These are phyloP conservation scores for Mirza zaza DNA, from an alignment of 2,113 vertebrate species.

Conservation along the genomic window DNA sequence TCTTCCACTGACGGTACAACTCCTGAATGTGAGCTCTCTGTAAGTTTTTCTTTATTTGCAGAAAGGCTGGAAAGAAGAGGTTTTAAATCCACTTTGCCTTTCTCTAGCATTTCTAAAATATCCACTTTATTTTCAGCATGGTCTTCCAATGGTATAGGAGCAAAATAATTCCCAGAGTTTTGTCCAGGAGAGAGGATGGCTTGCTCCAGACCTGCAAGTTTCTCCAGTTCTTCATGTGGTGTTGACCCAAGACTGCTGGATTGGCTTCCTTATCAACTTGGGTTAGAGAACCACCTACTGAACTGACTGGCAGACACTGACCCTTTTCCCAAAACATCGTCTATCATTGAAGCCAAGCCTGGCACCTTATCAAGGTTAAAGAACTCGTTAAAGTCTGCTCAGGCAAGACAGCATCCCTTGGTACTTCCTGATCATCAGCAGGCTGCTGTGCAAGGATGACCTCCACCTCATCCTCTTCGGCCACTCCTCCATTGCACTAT, in stretches of 20 bases:
- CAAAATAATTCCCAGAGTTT: constrained; percentile 93
- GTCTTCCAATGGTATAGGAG: constrained; percentile 94
- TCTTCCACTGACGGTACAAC: too few species aligned
- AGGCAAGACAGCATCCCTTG: constrained; percentile 89
- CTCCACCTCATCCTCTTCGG: constrained; percentile 89
- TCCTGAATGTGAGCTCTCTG: constrained; percentile 86
- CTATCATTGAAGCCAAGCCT: constrained; percentile 97
- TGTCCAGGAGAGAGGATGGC: constrained; percentile 90
- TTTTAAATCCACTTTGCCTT: constrained; percentile 98
- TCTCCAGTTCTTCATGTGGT: constrained; percentile 96
- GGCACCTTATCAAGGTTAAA: constrained; percentile 99
- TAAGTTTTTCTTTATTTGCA: constrained; percentile 96
- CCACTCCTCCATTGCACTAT: constrained; percentile 92
- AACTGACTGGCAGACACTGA: constrained; percentile 94
- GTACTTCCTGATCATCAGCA: constrained; percentile 95
- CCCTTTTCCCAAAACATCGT: constrained; percentile 97
- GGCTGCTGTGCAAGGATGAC: constrained; percentile 83
- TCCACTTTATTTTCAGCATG: constrained; percentile 95
- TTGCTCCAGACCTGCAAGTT: constrained; percentile 95
- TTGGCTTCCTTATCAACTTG: constrained; percentile 94
- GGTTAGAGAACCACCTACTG: constrained; percentile 96
- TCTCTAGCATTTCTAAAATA: constrained; percentile 97
- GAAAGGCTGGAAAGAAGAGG: constrained; percentile 96
- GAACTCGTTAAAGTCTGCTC: constrained; percentile 99
- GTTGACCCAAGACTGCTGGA: constrained; percentile 97